Conservation (phyloP, 2,888 invertebrate species). For the Noctua janthina region DNA sequence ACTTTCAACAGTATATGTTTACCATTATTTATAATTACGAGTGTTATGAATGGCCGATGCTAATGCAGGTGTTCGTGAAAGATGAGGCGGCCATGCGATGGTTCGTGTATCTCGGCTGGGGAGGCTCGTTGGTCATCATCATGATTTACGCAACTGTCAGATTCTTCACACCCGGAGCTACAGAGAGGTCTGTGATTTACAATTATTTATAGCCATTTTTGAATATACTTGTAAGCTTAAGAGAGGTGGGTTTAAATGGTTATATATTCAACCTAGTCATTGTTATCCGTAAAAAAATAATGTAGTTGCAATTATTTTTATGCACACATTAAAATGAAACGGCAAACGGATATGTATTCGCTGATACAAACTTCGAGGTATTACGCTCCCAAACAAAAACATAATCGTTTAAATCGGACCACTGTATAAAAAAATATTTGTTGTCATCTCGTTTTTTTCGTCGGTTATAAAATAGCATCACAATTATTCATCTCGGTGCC, state of each 20-base stretch:
- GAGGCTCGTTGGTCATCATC: constrained; percentile 89
- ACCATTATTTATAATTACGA: constrained; percentile 39
- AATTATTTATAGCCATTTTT: constrained; percentile 80
- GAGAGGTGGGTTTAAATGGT: neutral
- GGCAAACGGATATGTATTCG: neutral
- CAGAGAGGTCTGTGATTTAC: constrained; percentile 85
- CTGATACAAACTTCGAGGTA: neutral
- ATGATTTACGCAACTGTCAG: constrained; percentile 83
- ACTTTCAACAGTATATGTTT: constrained; percentile 46
- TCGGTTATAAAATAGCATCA: neutral
- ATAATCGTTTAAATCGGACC: neutral
- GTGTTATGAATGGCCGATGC: constrained; percentile 43
- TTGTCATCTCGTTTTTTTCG: neutral
- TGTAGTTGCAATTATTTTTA: neutral
- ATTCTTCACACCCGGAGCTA: constrained; percentile 86
- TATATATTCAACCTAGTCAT: neutral
- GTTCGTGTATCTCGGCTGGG: constrained; percentile 93
- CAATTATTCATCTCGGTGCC: neutral
- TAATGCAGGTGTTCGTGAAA: constrained; percentile 92
- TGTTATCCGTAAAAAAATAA: neutral
- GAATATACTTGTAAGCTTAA: neutral
- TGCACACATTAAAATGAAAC: neutral
- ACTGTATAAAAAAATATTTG: neutral
- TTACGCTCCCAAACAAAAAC: neutral
- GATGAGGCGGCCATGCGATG: constrained; percentile 93